These are phyloP conservation scores for Poeciliopsis presidionis DNA, from an alignment of 2,797 vertebrate species.

Conservation along the genomic window DNA sequence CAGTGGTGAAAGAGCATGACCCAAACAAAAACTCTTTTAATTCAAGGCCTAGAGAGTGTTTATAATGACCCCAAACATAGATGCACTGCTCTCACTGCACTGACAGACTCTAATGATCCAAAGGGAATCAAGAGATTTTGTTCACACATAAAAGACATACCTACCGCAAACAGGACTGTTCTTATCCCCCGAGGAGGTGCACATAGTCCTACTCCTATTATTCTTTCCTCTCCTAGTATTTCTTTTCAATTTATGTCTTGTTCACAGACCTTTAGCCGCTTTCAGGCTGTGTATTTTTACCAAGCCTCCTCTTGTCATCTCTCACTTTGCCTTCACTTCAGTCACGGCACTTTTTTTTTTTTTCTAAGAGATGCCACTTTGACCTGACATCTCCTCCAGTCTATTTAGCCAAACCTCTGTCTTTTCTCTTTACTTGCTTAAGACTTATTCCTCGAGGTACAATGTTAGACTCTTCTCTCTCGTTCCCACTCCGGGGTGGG, in stretches of 20 bases:
- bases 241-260: slow-evolving; percentile 39
- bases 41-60: slow-evolving; percentile 68
- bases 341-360: slow-evolving; percentile 23
- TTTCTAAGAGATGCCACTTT: slow-evolving; percentile 27
- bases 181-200: slow-evolving; percentile 37
- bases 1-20: slow-evolving; percentile 71
- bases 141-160: slow-evolving; percentile 64
- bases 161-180: slow-evolving; percentile 56
- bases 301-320: slow-evolving; percentile 29
- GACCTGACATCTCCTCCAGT: slow-evolving; percentile 36
- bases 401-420: slow-evolving; percentile 16
- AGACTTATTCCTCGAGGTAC: slow-evolving; percentile 6
- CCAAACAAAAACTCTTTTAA: slow-evolving; percentile 76
- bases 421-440: slow-evolving; percentile 21
- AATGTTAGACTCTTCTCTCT: not conserved
- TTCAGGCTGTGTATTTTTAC: slow-evolving; percentile 41
- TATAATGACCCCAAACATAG: slow-evolving; percentile 73
- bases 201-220: slow-evolving; percentile 55
- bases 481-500: slow-evolving; percentile 30
- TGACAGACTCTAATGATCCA: slow-evolving; percentile 62
- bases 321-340: slow-evolving; percentile 16
- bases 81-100: slow-evolving; percentile 57
- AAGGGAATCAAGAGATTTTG: slow-evolving; percentile 61
- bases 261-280: slow-evolving; percentile 45
- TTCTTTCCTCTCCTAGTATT: slow-evolving; percentile 49